Conservation (phyloP, 2,888 invertebrate genomes). For the Cryptosula pallasiana region DNA sequence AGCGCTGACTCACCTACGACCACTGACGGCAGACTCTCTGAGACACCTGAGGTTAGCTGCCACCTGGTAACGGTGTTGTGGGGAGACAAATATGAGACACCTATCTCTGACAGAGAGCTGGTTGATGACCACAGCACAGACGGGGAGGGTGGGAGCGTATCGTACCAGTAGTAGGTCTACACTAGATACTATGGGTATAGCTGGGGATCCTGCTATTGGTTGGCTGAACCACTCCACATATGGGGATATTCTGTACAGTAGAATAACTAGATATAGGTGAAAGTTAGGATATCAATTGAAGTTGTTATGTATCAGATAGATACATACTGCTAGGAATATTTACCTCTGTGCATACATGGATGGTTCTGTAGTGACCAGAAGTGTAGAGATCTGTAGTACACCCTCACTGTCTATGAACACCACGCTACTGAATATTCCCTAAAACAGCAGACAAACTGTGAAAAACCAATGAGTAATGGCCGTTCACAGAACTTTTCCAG, state of each 20-base stretch:
- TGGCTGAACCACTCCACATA: conserved; percentile 7
- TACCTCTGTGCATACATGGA: conserved; percentile 16
- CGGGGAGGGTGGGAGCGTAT: conserved; percentile 15
- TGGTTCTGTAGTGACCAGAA: not conserved
- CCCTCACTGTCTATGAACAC: not conserved
- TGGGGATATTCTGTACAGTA: not conserved
- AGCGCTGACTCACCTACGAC: not conserved
- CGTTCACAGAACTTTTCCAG: too few species aligned
- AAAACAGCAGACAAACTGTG: too few species aligned
- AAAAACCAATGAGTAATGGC: too few species aligned
- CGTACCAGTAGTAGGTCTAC: conserved; percentile 5
- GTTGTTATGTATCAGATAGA: too few species aligned
- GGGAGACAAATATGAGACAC: conserved; percentile 19
- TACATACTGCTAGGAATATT: too few species aligned
- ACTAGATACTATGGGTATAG: not conserved
- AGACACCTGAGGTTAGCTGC: not conserved
- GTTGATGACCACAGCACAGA: conserved; percentile 17
- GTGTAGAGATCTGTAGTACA: not conserved
- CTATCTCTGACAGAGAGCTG: conserved; percentile 18
- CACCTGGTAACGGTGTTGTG: not conserved
- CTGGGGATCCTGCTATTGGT: not conserved
- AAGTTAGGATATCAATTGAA: too few species aligned
- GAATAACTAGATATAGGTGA: not conserved
- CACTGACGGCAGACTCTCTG: not conserved
- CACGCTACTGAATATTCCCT: conserved; percentile 1